Evolutionary conservation across 2,888 invertebrate genomes (phyloP).

Genomic region (Sarcophaga carnaria): DNA sequence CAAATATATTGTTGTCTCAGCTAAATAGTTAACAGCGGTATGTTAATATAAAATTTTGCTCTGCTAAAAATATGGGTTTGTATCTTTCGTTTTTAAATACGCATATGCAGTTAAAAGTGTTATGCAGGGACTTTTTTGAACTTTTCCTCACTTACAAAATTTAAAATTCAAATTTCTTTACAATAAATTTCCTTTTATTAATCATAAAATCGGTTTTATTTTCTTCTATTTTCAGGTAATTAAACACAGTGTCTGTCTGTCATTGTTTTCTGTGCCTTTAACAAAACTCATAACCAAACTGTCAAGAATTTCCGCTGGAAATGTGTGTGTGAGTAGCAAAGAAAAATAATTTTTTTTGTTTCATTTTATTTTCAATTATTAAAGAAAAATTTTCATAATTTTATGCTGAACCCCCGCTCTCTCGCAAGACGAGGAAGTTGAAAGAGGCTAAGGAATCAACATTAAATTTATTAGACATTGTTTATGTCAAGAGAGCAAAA

Average conservation of each 20-base stretch:
- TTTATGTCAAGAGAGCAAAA: slow-evolving; percentile 23
- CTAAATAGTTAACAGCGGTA: too few relatives aligned
- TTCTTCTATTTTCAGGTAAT: slow-evolving; percentile 62
- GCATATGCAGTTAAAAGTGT: too few relatives aligned
- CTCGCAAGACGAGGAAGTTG: slow-evolving; percentile 30
- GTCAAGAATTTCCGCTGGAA: slow-evolving; percentile 59
- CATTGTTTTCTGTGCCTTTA: not conserved
- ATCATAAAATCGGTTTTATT: slow-evolving; percentile 5
- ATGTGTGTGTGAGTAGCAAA: slow-evolving; percentile 21
- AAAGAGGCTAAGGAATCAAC: slow-evolving; percentile 19
- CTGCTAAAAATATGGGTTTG: too few relatives aligned
- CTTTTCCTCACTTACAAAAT: not conserved
- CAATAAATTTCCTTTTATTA: not conserved
- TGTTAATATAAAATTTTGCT: too few relatives aligned
- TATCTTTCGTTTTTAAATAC: too few relatives aligned
- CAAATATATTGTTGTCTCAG: too few relatives aligned
- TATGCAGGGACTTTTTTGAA: not conserved
- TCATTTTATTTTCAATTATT: not conserved
- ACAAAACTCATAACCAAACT: slow-evolving; percentile 39
- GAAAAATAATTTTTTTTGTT: not conserved
- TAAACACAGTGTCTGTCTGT: not conserved
- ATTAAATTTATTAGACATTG: slow-evolving; percentile 42
- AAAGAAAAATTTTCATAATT: slow-evolving; percentile 11
- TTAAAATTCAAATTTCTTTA: not conserved
- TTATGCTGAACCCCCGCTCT: too few relatives aligned